Evolutionary conservation across 2,113 vertebrate genomes (phyloP), one percentile per base, ranked within the genome.

Genomic region (Rhegmatorhina hoffmannsi): DNA sequence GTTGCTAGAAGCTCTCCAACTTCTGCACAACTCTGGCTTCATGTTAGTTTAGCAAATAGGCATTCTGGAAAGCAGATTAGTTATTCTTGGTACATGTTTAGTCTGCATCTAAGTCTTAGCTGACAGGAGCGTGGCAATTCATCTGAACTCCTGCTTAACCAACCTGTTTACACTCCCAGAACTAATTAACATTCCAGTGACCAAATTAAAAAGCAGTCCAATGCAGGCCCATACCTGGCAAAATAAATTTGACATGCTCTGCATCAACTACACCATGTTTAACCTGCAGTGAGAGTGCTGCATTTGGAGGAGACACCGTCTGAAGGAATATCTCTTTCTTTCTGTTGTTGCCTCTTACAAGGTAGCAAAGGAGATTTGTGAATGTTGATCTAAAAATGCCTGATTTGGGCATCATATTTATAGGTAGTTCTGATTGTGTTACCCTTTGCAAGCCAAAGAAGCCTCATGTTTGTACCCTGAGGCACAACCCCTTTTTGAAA

Each of bases 171-270:
- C 53, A 7, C 23, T 56, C 56, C 47, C 28, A 67, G 60, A 78
- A 81, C 56, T 67, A 92, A 92, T 95, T 81, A 90, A 84, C 49
- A 23, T 29, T 78, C 29, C 44, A 67, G 60, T 84, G 87, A 84
- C 80, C 84, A 89, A 96, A 96, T 80, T 86, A 74, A 81, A 94
- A 90, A 77, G 24, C 29, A 72, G 28, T 44, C 17, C 13, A 28
- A 44, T 84, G 60, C 38, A 75, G 72, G 68, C 89, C 90, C 92
- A 94, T 72, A 50, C 17, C 64, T 89, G 47, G 33, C 14, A 93
- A 90, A 87, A 94, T 94, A 80, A 78, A 89, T 92, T 68, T 64
- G 74, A 67, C 13, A 16, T 31, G 47, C 24, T 81, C 72, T 74
- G 50, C 52, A 89, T 38, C 50, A 89, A 23, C 55, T 85, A 2